Conservation (phyloP, 23 tunicate genomes). For the Corella eumyota region DNA sequence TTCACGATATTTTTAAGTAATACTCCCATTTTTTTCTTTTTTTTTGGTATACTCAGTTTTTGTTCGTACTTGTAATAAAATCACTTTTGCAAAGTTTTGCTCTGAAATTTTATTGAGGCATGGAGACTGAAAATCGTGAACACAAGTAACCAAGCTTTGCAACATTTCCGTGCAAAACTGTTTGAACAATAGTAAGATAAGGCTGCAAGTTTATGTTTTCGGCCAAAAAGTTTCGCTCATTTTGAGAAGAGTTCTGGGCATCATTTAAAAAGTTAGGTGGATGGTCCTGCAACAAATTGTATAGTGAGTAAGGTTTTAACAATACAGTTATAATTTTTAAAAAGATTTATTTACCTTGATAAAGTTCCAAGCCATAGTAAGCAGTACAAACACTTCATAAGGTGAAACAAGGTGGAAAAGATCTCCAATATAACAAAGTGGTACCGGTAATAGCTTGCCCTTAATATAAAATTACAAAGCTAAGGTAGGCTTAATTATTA, state of each 20-base stretch:
- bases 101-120: too few species aligned
- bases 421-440: constrained; percentile 54
- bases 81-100: too few species aligned
- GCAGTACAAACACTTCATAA: constrained; percentile 56
- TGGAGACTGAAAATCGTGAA: constrained; percentile 44
- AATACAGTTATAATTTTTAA: neutral
- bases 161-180: constrained; percentile 58
- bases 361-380: constrained; percentile 57
- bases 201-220: constrained; percentile 46
- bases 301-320: too few species aligned
- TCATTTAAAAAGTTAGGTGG: constrained; percentile 61
- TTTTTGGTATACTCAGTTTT: too few species aligned
- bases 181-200: constrained; percentile 39
- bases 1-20: too few species aligned
- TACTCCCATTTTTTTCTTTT: too few species aligned
- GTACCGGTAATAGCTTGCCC: constrained; percentile 70
- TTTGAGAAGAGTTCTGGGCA: constrained; percentile 8
- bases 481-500: constrained; percentile 22
- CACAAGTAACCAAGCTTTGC: constrained; percentile 38
- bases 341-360: constrained; percentile 22
- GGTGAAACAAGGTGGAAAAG: constrained; percentile 32
- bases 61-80: too few species aligned
- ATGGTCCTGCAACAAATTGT: constrained; percentile 26
- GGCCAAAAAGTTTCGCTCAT: constrained; percentile 20
- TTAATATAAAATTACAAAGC: constrained; percentile 6